phyloP scores from a whole-genome alignment of 2,888 invertebrate species.

The Neria commutata region DNA sequence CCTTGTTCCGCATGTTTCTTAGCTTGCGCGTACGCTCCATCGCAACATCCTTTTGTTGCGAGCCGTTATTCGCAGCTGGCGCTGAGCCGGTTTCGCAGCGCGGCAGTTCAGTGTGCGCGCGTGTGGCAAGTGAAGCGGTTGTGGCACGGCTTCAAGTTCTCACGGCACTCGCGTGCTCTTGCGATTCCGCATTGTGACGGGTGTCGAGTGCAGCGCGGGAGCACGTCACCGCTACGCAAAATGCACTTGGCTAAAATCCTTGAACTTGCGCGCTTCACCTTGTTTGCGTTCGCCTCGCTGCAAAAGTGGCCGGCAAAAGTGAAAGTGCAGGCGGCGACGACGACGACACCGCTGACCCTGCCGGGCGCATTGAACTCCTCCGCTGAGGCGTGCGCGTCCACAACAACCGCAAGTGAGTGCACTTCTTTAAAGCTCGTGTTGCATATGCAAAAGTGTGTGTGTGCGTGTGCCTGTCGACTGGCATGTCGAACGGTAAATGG shows the following conservation, averaged over 20 bases:
- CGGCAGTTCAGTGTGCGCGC: slow-evolving; percentile 26
- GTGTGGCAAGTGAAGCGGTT: slow-evolving; percentile 19
- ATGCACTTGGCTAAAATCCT: slow-evolving; percentile 4
- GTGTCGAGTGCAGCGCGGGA: no score
- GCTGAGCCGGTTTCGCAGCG: slow-evolving; percentile 3
- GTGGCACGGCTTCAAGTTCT: slow-evolving; percentile 14
- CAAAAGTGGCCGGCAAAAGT: slow-evolving; percentile 26
- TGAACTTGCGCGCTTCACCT: neutral
- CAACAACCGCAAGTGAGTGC: slow-evolving; percentile 9
- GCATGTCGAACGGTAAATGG: no score
- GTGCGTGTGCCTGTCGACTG: no score
- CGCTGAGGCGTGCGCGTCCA: slow-evolving; percentile 1
- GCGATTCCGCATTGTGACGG: no score
- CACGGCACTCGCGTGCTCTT: neutral
- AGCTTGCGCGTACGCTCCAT: neutral
- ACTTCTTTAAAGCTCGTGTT: no score
- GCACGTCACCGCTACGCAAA: no score
- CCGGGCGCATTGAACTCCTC: neutral
- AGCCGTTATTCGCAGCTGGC: neutral
- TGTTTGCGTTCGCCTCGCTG: slow-evolving; percentile 18
- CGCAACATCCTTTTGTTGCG: neutral
- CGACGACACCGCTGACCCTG: no score
- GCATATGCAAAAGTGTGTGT: no score
- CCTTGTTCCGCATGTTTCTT: neutral
- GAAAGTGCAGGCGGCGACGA: slow-evolving; percentile 18